These are phyloP conservation scores for Arctopsyche grandis DNA, from an alignment of 1,140 invertebrate genomes.

Conservation along the genomic window DNA sequence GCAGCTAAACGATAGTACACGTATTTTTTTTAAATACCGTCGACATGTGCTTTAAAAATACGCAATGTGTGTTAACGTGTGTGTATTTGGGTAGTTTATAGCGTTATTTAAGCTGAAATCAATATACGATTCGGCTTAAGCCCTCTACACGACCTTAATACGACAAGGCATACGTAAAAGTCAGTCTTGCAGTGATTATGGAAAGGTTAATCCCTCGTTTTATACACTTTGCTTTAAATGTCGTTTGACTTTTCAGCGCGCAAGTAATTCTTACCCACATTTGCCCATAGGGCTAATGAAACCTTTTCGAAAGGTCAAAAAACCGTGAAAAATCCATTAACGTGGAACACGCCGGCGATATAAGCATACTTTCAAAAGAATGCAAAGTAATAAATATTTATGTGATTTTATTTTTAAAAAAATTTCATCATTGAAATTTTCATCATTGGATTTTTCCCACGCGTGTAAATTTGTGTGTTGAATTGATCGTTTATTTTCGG, in stretches of 20 bases:
- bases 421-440: no score
- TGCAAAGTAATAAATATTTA: no score
- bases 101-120: background rate
- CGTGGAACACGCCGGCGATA: background rate
- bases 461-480: no score
- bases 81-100: background rate
- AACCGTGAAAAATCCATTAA: conserved; percentile 20
- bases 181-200: conserved; percentile 35
- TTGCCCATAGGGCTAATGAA: conserved; percentile 30
- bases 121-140: background rate
- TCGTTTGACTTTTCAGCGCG: conserved; percentile 34
- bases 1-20: no score
- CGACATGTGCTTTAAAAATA: no score
- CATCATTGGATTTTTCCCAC: no score
- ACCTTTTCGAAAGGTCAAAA: conserved; percentile 25
- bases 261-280: conserved; percentile 29
- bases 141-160: background rate
- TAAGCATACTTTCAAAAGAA: no score
- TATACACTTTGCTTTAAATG: conserved; percentile 41
- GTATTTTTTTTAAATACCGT: no score
- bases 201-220: conserved; percentile 45
- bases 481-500: background rate
- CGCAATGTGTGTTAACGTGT: background rate
- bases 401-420: no score
- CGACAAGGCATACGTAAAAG: conserved; percentile 1